These are phyloP conservation scores for Xylota sylvarum DNA, from an alignment of 2,888 invertebrate genomes.

Conservation along the genomic window DNA sequence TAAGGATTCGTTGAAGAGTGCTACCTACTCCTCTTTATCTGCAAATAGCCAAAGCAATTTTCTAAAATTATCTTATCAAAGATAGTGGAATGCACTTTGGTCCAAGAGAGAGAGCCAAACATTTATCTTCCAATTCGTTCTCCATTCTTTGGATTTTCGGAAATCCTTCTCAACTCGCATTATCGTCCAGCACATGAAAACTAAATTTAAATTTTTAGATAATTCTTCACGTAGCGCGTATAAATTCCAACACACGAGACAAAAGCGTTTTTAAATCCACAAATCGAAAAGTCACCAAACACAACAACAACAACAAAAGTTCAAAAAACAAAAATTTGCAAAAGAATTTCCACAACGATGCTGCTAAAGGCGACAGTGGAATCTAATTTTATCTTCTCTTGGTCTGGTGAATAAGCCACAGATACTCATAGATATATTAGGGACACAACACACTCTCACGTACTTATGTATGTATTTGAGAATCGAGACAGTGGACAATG, in stretches of 20 bases:
- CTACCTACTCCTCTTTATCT: not conserved
- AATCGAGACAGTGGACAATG: not conserved
- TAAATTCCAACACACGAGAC: slow-evolving; percentile 21
- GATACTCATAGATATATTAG: not conserved
- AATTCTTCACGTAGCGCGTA: not conserved
- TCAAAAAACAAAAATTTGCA: slow-evolving; percentile 10
- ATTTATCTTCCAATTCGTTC: not conserved
- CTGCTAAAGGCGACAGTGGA: slow-evolving; percentile 33
- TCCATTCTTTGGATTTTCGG: not conserved
- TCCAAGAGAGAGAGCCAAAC: not conserved
- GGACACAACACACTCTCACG: not conserved
- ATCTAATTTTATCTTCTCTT: slow-evolving; percentile 38
- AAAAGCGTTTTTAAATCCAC: not conserved
- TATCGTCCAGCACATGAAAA: slow-evolving; percentile 14
- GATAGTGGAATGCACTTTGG: slow-evolving; percentile 11
- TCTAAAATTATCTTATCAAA: slow-evolving; percentile 32
- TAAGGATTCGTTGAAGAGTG: slow-evolving; percentile 16
- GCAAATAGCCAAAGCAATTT: slow-evolving; percentile 18
- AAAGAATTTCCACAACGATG: slow-evolving; percentile 15
- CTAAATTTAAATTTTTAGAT: slow-evolving; percentile 35
- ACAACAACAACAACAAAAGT: not conserved
- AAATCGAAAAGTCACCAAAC: slow-evolving; percentile 22
- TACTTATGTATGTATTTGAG: no score
- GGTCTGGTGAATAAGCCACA: slow-evolving; percentile 22
- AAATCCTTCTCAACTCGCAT: not conserved